Percentiles rank a stretch among this genome's conserved stretches.
Evolutionary conservation across 2,888 invertebrate genomes (phyloP).

Genomic region (Teleogryllus oceanicus): DNA sequence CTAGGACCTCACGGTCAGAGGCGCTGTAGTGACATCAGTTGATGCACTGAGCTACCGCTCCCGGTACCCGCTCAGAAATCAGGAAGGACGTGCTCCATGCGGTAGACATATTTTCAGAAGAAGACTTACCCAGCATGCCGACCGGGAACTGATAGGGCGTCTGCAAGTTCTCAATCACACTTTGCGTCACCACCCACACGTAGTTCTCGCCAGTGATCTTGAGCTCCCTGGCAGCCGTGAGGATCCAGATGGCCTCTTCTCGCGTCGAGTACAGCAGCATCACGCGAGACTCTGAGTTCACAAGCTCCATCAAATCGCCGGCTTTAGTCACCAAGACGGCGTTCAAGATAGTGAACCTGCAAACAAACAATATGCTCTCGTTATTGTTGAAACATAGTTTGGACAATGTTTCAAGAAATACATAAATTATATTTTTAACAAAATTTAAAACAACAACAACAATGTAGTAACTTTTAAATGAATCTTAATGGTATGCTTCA

Average conservation of each 20-base stretch:
- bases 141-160: slow-evolving; percentile 77
- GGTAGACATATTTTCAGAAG: background rate
- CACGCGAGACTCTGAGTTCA: slow-evolving; percentile 86
- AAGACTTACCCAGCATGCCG: slow-evolving; percentile 78
- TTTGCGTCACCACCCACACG: slow-evolving; percentile 95
- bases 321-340: slow-evolving; percentile 77
- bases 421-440: no score
- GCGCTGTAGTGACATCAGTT: no score
- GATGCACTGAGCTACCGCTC: no score
- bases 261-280: slow-evolving; percentile 88
- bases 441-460: no score
- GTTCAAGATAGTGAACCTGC: slow-evolving; percentile 80
- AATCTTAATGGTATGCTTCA: no score
- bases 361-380: slow-evolving; percentile 39
- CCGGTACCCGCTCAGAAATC: no score
- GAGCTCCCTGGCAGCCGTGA: slow-evolving; percentile 66
- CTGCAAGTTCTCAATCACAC: slow-evolving; percentile 74
- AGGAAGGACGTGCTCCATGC: no score
- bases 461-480: no score
- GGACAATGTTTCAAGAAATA: no score
- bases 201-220: slow-evolving; percentile 87
- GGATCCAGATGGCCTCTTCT: slow-evolving; percentile 80
- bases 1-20: no score
- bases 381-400: background rate
- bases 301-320: slow-evolving; percentile 71